Evolutionary conservation across 2,113 vertebrate genomes (phyloP).

Genomic region (Oryzias javanicus): DNA sequence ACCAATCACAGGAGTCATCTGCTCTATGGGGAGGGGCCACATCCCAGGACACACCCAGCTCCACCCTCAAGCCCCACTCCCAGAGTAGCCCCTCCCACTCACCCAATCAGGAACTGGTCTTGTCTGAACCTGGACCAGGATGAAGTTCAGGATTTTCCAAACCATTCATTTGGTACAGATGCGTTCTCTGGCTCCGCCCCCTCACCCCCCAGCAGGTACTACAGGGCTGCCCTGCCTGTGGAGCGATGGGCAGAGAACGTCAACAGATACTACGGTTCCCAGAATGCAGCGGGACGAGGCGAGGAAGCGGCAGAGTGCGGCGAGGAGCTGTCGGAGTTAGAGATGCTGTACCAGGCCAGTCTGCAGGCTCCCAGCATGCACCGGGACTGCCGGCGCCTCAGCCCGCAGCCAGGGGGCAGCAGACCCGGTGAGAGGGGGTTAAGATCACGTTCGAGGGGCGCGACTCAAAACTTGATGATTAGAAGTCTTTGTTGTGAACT

Average conservation of each 20-base stretch:
- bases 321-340: conserved; percentile 89
- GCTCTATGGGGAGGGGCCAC: conserved; percentile 1
- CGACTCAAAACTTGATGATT: no score
- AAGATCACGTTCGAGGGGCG: no score
- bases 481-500: background rate
- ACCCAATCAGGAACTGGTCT: conserved; percentile 54
- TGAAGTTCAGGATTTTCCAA: conserved; percentile 11
- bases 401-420: conserved; percentile 44
- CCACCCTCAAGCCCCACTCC: background rate
- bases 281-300: conserved; percentile 39
- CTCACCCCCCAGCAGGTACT: conserved; percentile 13
- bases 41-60: background rate
- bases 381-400: conserved; percentile 48
- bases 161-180: background rate
- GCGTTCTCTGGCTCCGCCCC: conserved; percentile 2
- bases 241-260: conserved; percentile 88
- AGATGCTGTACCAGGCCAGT: conserved; percentile 93
- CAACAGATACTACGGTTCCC: conserved; percentile 83
- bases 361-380: conserved; percentile 81
- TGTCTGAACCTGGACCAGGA: conserved; percentile 22
- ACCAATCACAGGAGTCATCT: background rate
- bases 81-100: conserved; percentile 9
- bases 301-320: background rate
- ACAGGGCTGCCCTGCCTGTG: conserved; percentile 74
- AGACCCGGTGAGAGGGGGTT: conserved; percentile 51